These are phyloP conservation scores for Nothobranchius kuhntae DNA, from an alignment of 2,113 vertebrate species.

Conservation along the genomic window DNA sequence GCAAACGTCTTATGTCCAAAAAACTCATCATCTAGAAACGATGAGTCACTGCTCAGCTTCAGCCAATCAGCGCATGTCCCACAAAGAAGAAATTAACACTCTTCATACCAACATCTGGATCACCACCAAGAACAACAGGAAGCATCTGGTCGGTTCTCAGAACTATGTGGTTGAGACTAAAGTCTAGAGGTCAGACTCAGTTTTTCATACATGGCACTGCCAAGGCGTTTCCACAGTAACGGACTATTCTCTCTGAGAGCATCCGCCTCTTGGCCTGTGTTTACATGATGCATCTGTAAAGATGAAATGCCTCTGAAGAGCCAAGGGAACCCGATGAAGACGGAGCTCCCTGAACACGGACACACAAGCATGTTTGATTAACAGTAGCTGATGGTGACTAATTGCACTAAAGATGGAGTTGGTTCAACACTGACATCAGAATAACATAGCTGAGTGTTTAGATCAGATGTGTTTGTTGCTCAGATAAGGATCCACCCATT, in stretches of 20 bases:
- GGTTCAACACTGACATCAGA: conserved; percentile 47
- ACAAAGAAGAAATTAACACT: not conserved
- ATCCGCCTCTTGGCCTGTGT: not conserved
- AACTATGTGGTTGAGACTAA: too few relatives aligned
- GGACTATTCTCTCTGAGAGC: not conserved
- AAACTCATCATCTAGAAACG: not conserved
- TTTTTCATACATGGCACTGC: not conserved
- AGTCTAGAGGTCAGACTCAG: not conserved
- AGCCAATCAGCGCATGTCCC: not conserved
- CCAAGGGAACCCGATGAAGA: not conserved
- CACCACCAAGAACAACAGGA: too few relatives aligned
- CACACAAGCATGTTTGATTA: too few relatives aligned
- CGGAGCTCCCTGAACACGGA: not conserved
- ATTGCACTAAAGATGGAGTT: conserved; percentile 73
- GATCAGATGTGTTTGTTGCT: conserved; percentile 50
- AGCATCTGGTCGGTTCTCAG: not conserved
- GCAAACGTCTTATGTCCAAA: not conserved
- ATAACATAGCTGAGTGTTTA: conserved; percentile 56
- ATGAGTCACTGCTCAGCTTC: not conserved
- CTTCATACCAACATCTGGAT: not conserved
- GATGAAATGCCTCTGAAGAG: too few relatives aligned
- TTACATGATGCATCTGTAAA: conserved; percentile 4
- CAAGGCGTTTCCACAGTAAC: not conserved
- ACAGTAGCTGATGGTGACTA: conserved; percentile 45
- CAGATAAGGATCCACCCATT: conserved; percentile 27